A percentile compares a stretch with the other conserved stretches of the same genome.
phyloP scores from a whole-genome alignment of 2,888 invertebrate genomes.

The Idaea aversata region DNA sequence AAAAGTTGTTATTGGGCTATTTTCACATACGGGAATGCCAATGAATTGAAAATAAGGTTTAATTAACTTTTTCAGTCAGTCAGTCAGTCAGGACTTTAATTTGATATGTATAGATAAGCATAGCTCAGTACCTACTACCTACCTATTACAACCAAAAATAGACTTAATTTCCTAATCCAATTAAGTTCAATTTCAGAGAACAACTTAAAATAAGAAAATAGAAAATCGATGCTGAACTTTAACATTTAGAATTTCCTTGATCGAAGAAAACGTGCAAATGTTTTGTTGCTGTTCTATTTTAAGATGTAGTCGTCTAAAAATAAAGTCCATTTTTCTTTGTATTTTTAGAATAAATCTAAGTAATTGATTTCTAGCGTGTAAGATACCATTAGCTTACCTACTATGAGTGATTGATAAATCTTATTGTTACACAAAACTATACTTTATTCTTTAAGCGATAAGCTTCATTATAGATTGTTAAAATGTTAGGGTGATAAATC shows the following conservation, averaged over 20 bases:
- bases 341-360: background rate
- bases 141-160: background rate
- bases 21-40: too few relatives aligned
- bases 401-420: background rate
- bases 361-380: conserved; percentile 1
- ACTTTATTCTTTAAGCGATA: background rate
- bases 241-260: background rate
- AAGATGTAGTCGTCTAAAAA: background rate
- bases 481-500: background rate
- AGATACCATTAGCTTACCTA: background rate
- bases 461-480: background rate
- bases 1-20: too few relatives aligned
- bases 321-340: background rate
- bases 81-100: too few relatives aligned
- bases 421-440: background rate
- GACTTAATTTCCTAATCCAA: background rate
- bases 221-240: background rate
- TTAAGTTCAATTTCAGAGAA: background rate
- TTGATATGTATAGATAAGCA: too few relatives aligned
- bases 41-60: too few relatives aligned
- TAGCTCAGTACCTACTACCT: too few relatives aligned
- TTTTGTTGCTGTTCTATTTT: background rate
- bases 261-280: background rate
- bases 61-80: too few relatives aligned
- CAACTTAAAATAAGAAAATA: background rate